Evolutionary conservation across 2,113 vertebrate genomes (phyloP).

Genomic region (Hemibagrus wyckioides): DNA sequence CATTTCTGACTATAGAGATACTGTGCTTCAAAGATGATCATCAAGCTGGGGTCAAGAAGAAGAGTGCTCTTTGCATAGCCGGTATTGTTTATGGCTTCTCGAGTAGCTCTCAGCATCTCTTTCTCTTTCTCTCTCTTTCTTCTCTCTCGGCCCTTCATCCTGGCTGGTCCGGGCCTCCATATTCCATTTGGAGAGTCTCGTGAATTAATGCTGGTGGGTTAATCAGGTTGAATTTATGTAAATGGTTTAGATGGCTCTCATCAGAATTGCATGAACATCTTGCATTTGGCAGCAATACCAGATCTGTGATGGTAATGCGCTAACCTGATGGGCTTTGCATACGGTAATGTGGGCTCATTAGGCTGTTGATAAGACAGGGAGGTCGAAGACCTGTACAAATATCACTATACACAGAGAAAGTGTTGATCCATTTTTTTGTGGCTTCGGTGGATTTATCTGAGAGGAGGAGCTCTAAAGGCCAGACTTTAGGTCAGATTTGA

Average conservation of each 20-base stretch:
- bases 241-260: conserved; percentile 49
- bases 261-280: conserved; percentile 49
- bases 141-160: not conserved
- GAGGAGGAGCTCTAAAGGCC: not conserved
- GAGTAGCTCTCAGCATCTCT: not conserved
- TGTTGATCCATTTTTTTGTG: not conserved
- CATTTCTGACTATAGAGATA: not conserved
- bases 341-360: conserved; percentile 44
- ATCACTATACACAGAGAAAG: not conserved
- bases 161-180: not conserved
- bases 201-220: conserved; percentile 53
- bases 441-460: conserved; percentile 8
- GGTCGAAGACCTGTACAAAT: not conserved
- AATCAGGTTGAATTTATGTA: conserved; percentile 55
- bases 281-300: conserved; percentile 41
- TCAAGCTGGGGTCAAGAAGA: not conserved
- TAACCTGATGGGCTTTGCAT: conserved; percentile 29
- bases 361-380: conserved; percentile 12
- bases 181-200: conserved; percentile 37
- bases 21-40: not conserved
- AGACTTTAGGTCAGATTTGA: not conserved
- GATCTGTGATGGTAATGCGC: conserved; percentile 44
- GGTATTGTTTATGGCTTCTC: not conserved
- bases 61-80: not conserved
- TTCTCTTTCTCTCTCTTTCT: not conserved